A percentile compares a stretch with the other conserved stretches of the same genome.
Evolutionary conservation across 2,888 invertebrate species (phyloP).

Genomic region (Octodonta nipae): DNA sequence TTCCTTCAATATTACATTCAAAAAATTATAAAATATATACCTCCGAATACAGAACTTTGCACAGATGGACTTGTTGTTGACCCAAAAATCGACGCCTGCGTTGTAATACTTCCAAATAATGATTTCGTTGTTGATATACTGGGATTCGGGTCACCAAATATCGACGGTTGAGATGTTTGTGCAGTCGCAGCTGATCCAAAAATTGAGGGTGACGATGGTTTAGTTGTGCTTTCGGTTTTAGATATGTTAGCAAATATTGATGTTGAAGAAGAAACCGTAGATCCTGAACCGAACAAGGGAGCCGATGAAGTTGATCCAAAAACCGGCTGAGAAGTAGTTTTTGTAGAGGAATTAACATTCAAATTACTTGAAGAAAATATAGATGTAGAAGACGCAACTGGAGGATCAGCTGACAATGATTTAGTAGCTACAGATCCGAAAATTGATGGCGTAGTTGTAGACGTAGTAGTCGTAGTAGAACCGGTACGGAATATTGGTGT

Average conservation of each 20-base stretch:
- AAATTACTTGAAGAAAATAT: too few relatives aligned
- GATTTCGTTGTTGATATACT: constrained; percentile 4
- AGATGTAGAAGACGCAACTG: too few relatives aligned
- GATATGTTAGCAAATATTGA: constrained; percentile 12
- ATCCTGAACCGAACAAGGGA: not conserved
- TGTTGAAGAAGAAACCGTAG: constrained; percentile 10
- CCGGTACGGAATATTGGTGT: constrained; percentile 6
- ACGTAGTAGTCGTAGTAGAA: constrained; percentile 7
- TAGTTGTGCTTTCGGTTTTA: constrained; percentile 14
- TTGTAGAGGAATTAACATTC: not conserved
- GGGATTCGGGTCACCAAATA: constrained; percentile 5
- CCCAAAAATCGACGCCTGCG: constrained; percentile 9
- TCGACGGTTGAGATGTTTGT: not conserved
- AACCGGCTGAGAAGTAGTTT: constrained; percentile 3
- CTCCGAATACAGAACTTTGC: too few relatives aligned
- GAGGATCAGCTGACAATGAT: constrained; percentile 9
- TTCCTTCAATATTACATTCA: too few relatives aligned
- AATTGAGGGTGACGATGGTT: constrained; percentile 4
- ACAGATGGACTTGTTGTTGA: too few relatives aligned
- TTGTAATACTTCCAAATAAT: constrained; percentile 5
- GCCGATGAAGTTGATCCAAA: constrained; percentile 3
- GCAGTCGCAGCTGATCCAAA: not conserved
- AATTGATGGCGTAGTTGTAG: constrained; percentile 3
- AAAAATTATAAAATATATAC: too few relatives aligned
- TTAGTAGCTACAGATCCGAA: constrained; percentile 24